Percentiles rank a stretch among this genome's conserved stretches.
Evolutionary conservation across 2,888 invertebrate genomes (phyloP).

Genomic region (Bimastos eiseni): DNA sequence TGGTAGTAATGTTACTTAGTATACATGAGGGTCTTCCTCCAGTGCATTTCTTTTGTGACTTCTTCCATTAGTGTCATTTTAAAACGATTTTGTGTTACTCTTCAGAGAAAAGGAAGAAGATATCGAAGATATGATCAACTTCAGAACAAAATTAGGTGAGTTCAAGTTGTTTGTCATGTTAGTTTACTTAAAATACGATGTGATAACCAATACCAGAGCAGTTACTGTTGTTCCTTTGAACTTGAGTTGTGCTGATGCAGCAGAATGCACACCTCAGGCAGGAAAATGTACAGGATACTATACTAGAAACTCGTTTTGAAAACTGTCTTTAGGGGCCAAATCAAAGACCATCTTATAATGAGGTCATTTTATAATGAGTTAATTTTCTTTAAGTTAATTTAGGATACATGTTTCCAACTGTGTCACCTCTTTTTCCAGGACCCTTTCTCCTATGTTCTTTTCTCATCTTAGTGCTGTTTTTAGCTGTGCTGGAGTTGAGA

Average conservation of each 20-base stretch:
- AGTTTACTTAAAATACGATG: not conserved
- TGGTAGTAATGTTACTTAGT: not conserved
- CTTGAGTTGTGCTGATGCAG: not conserved
- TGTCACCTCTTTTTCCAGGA: too few relatives aligned
- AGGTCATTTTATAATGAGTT: too few relatives aligned
- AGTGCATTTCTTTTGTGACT: not conserved
- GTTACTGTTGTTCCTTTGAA: not conserved
- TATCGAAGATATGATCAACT: conserved; percentile 69
- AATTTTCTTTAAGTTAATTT: too few relatives aligned
- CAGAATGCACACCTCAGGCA: not conserved
- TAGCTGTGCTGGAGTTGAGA: too few relatives aligned
- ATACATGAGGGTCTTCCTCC: not conserved
- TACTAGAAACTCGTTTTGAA: too few relatives aligned
- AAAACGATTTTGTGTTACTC: not conserved
- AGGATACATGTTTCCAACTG: too few relatives aligned
- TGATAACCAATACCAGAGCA: not conserved
- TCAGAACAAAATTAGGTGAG: conserved; percentile 77
- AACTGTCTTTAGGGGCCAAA: too few relatives aligned
- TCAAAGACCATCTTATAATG: too few relatives aligned
- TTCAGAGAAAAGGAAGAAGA: conserved; percentile 72
- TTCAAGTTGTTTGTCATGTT: not conserved
- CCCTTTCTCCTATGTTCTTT: too few relatives aligned
- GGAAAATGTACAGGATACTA: too few relatives aligned
- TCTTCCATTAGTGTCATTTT: not conserved
- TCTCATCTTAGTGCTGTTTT: too few relatives aligned